Evolutionary conservation across 2,113 vertebrate species (phyloP).

Genomic region (Holacanthus passer): DNA sequence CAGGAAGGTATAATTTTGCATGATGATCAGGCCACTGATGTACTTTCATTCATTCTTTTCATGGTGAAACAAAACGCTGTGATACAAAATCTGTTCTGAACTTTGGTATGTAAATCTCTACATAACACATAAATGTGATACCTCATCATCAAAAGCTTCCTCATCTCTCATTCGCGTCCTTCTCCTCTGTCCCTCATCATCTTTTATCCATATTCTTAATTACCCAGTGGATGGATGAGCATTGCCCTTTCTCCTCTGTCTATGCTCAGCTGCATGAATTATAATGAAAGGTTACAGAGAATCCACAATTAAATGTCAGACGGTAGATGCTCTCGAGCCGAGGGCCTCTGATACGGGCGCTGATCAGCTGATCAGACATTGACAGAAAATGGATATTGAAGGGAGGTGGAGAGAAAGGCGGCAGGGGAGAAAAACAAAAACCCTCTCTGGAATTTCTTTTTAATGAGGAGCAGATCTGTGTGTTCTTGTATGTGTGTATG

Average conservation of each 20-base stretch:
- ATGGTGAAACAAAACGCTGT: background rate
- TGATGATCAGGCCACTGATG: background rate
- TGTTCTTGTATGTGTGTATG: background rate
- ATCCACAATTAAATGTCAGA: constrained; percentile 65
- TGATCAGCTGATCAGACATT: constrained; percentile 54
- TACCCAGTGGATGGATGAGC: constrained; percentile 12
- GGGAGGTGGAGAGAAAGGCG: constrained; percentile 34
- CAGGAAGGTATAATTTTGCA: background rate
- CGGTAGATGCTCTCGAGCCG: constrained; percentile 10
- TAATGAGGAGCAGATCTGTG: constrained; percentile 17
- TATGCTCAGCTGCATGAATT: constrained; percentile 31
- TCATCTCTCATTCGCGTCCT: background rate
- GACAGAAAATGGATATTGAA: background rate
- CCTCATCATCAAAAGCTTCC: constrained; percentile 19
- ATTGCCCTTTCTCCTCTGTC: constrained; percentile 56
- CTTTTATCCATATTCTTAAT: constrained; percentile 43
- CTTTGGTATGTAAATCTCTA: constrained; percentile 15
- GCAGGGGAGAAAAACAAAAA: constrained; percentile 39
- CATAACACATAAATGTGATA: background rate
- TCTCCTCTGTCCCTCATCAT: constrained; percentile 1
- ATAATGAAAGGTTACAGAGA: constrained; percentile 68
- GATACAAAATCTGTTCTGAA: background rate
- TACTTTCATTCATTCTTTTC: no score
- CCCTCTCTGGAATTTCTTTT: constrained; percentile 13
- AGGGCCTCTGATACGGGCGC: constrained; percentile 35